Evolutionary conservation across 2,797 vertebrate species (phyloP).

Genomic region (Microctenopoma lineatum): DNA sequence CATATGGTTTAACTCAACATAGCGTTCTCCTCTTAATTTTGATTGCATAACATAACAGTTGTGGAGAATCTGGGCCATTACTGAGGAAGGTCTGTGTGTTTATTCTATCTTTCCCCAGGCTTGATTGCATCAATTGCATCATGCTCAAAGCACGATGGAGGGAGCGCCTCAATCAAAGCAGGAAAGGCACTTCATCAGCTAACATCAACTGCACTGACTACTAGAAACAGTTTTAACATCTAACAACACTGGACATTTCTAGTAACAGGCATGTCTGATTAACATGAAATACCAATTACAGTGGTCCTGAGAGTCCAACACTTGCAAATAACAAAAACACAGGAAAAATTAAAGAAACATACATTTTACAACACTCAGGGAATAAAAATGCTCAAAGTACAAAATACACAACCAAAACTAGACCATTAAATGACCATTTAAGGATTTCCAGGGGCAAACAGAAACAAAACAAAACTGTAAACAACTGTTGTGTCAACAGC

Average conservation of each 20-base stretch:
- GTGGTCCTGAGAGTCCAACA: too few relatives aligned
- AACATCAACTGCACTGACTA: not conserved
- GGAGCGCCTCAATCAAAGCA: conserved; percentile 21
- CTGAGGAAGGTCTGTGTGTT: conserved; percentile 6
- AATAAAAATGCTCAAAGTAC: too few relatives aligned
- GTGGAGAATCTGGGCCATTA: not conserved
- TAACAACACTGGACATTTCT: conserved; percentile 5
- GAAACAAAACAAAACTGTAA: too few relatives aligned
- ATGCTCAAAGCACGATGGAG: not conserved
- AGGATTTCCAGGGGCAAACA: too few relatives aligned
- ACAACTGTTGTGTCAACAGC: too few relatives aligned
- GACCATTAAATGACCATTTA: too few relatives aligned
- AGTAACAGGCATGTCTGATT: conserved; percentile 18
- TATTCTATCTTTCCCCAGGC: conserved; percentile 6
- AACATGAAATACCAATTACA: conserved; percentile 12
- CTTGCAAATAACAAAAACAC: too few relatives aligned
- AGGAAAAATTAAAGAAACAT: too few relatives aligned
- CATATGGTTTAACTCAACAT: not conserved
- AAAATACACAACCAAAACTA: too few relatives aligned
- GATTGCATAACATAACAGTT: not conserved
- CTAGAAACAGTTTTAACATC: not conserved
- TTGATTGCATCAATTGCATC: not conserved
- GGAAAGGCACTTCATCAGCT: conserved; percentile 2
- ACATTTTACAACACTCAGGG: too few relatives aligned
- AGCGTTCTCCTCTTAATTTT: not conserved